Conservation (phyloP, 2,797 vertebrate species). For the Nyctalus aviator region DNA sequence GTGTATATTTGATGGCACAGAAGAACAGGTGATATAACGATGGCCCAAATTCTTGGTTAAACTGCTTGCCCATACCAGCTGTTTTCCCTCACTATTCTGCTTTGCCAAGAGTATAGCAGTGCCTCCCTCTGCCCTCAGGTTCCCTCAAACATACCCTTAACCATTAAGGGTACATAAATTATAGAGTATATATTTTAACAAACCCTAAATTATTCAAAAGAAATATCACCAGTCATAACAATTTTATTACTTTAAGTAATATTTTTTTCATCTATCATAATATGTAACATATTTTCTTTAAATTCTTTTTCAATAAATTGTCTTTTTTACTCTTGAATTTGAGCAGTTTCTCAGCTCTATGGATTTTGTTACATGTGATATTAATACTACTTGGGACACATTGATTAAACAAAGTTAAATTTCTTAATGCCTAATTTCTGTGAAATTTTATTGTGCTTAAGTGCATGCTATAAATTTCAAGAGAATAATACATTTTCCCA, state of each 20-base stretch:
- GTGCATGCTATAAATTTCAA: neutral
- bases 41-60: neutral
- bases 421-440: constrained; percentile 15
- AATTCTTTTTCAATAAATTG: neutral
- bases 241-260: constrained; percentile 1
- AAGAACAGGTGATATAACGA: neutral
- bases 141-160: neutral
- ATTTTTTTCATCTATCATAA: neutral
- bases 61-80: neutral
- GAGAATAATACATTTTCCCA: neutral
- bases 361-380: neutral
- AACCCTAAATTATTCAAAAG: constrained; percentile 1
- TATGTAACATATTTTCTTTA: neutral
- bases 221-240: neutral
- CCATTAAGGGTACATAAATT: neutral
- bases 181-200: neutral
- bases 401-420: neutral
- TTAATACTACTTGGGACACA: constrained; percentile 1
- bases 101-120: neutral
- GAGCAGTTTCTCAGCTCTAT: neutral
- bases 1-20: neutral
- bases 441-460: neutral
- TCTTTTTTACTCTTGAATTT: constrained; percentile 35
- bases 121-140: neutral
- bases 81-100: neutral